These are phyloP conservation scores for Pteruthius melanotis DNA, from an alignment of 2,113 vertebrate genomes.

Conservation along the genomic window DNA sequence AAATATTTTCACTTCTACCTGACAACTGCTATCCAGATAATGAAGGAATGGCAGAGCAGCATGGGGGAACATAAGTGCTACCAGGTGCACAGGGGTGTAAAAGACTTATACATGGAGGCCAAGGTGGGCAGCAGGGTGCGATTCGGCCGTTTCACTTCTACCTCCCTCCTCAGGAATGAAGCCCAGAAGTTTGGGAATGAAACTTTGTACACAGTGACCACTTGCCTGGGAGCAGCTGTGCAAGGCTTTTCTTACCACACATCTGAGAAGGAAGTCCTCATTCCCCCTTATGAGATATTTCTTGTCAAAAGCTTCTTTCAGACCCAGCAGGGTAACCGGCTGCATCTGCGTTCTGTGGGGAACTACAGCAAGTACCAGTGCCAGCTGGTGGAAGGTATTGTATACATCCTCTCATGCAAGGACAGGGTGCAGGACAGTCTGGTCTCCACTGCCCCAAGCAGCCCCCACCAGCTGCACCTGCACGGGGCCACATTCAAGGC, in stretches of 20 bases:
- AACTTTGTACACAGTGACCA: constrained; percentile 56
- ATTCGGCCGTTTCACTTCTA: constrained; percentile 66
- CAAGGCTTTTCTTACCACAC: constrained; percentile 48
- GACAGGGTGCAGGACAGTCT: too few relatives aligned
- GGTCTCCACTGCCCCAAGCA: neutral
- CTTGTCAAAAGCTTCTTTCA: constrained; percentile 27
- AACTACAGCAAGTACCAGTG: constrained; percentile 63
- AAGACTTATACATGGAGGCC: neutral
- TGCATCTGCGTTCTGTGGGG: constrained; percentile 53
- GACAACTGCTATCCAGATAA: constrained; percentile 66
- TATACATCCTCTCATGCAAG: neutral
- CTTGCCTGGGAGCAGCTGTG: constrained; percentile 60
- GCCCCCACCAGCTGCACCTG: neutral
- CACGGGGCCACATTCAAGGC: neutral
- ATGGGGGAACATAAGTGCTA: neutral
- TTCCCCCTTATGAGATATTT: constrained; percentile 69
- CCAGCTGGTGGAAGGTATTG: constrained; percentile 65
- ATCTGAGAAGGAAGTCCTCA: constrained; percentile 50
- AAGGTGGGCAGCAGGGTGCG: neutral
- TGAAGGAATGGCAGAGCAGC: neutral
- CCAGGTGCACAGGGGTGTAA: constrained; percentile 30
- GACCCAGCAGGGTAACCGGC: neutral
- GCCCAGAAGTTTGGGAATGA: constrained; percentile 26
- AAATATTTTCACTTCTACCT: constrained; percentile 74
- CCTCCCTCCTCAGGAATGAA: constrained; percentile 32